A percentile compares a stretch with the other conserved stretches of the same genome.
These are phyloP conservation scores for Pitta sordida DNA, from an alignment of 2,113 vertebrate genomes.

Conservation along the genomic window DNA sequence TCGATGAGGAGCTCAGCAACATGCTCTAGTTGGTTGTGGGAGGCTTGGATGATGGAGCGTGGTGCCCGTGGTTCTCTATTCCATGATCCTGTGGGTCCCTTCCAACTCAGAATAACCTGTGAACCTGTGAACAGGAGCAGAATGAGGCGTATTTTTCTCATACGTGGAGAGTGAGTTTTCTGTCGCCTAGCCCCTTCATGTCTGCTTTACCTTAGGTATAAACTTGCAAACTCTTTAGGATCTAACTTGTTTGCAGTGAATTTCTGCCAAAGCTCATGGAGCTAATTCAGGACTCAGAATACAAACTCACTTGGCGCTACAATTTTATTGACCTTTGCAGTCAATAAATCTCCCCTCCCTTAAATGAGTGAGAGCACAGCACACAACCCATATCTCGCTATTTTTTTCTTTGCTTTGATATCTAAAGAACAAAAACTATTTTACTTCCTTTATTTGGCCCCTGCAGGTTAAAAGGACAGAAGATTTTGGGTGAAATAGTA, in stretches of 20 bases:
- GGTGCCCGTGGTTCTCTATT: too few relatives aligned
- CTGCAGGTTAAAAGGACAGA: constrained; percentile 9
- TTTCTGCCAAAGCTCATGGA: background rate
- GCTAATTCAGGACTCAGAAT: background rate
- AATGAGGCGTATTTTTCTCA: background rate
- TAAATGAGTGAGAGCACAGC: background rate
- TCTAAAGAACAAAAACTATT: constrained; percentile 20
- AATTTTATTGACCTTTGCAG: constrained; percentile 31
- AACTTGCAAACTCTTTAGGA: background rate
- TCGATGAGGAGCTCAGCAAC: too few relatives aligned
- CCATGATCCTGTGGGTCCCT: too few relatives aligned
- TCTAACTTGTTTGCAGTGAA: background rate
- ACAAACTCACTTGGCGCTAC: background rate
- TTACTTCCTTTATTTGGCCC: background rate
- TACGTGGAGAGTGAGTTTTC: accelerated
- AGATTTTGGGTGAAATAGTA: constrained; percentile 32
- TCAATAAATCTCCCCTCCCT: constrained; percentile 5
- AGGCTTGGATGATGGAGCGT: too few relatives aligned
- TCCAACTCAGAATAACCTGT: too few relatives aligned
- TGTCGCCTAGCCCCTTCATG: background rate
- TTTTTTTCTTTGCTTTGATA: constrained; percentile 32
- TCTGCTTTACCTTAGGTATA: background rate
- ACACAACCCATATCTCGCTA: constrained; percentile 4
- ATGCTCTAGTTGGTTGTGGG: too few relatives aligned
- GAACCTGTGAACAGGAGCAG: too few relatives aligned